Evolutionary conservation across 1,140 invertebrate genomes (phyloP).

Genomic region (Drosophila eugracilis): DNA sequence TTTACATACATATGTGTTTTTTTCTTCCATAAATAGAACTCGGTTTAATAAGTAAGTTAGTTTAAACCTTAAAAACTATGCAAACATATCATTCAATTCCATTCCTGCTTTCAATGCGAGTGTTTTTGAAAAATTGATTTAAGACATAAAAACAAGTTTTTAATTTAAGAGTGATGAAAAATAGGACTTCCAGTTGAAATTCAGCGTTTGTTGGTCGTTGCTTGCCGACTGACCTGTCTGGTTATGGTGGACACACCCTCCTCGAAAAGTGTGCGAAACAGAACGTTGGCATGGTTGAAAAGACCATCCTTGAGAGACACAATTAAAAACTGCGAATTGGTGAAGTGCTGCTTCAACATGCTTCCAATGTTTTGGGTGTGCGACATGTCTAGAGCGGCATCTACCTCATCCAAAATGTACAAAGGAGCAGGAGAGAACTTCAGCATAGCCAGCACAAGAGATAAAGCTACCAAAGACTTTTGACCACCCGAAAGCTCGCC

Average conservation of each 20-base stretch:
- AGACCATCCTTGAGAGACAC: conserved; percentile 99
- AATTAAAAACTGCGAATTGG: conserved; percentile 98
- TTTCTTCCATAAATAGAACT: background rate
- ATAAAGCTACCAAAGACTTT: conserved; percentile 97
- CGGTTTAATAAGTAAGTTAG: background rate
- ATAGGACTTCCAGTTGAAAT: background rate
- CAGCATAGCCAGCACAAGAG: conserved; percentile 97
- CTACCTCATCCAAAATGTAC: conserved; percentile 99
- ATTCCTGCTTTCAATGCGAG: too few species aligned
- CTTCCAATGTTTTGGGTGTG: conserved; percentile 99
- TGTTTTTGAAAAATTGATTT: too few species aligned
- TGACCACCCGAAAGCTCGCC: conserved; percentile 98
- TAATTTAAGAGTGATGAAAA: background rate
- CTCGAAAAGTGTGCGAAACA: conserved; percentile 97
- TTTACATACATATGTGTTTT: too few species aligned
- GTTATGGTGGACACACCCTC: conserved; percentile 97
- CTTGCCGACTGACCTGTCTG: conserved; percentile 86
- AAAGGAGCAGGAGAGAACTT: conserved; percentile 99
- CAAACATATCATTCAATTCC: too few species aligned
- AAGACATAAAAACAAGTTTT: too few species aligned
- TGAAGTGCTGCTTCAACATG: conserved; percentile 98
- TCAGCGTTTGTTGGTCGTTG: conserved; percentile 35
- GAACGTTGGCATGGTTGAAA: conserved; percentile 99
- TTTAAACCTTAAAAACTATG: too few species aligned
- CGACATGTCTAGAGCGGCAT: conserved; percentile 98